Conservation (phyloP, 2,888 invertebrate genomes). For the Acanthosepion lycidas region DNA sequence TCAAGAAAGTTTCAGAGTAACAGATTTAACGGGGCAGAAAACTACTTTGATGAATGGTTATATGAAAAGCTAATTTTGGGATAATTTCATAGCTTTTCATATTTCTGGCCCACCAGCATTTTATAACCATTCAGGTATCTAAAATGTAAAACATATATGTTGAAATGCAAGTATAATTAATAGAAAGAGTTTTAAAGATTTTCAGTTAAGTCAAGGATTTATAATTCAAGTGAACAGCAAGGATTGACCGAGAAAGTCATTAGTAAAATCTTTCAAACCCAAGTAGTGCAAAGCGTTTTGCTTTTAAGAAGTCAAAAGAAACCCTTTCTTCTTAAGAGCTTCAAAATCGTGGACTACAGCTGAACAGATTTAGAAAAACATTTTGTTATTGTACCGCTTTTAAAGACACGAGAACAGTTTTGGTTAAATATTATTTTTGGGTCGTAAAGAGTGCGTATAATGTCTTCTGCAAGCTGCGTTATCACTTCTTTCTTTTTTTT, state of each 20-base stretch:
- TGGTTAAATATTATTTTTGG: neutral
- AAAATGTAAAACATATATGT: too few relatives aligned
- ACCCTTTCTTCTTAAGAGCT: neutral
- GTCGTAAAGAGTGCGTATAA: neutral
- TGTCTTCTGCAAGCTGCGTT: neutral
- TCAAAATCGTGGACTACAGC: neutral
- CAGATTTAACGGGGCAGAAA: too few relatives aligned
- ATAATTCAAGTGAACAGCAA: too few relatives aligned
- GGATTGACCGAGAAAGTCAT: neutral
- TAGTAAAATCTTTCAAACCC: neutral
- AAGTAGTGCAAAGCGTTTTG: neutral
- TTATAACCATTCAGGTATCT: too few relatives aligned
- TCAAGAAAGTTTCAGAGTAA: too few relatives aligned
- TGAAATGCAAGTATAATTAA: too few relatives aligned
- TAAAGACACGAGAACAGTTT: neutral
- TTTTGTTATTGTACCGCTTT: neutral
- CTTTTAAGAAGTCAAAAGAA: neutral
- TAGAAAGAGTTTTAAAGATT: too few relatives aligned
- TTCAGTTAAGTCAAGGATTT: too few relatives aligned
- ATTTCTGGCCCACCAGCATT: too few relatives aligned
- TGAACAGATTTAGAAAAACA: neutral
- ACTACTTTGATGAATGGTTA: too few relatives aligned
- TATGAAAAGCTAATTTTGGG: too few relatives aligned
- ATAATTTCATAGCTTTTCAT: too few relatives aligned
- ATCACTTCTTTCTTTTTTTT: neutral